These are phyloP conservation scores for Eupithecia pulchellata DNA, from an alignment of 2,888 invertebrate genomes.

Conservation along the genomic window DNA sequence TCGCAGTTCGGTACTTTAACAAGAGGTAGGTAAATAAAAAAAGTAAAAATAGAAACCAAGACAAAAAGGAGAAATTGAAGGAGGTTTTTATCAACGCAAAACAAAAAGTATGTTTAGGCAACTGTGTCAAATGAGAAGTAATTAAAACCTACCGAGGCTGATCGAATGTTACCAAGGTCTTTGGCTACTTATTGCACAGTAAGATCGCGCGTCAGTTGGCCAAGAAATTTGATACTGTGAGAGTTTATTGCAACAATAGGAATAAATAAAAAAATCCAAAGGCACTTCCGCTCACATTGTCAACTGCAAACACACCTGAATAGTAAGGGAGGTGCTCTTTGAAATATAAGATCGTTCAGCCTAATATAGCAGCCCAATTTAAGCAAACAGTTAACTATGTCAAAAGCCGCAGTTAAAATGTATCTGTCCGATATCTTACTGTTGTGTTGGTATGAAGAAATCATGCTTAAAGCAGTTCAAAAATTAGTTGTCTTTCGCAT, in stretches of 20 bases:
- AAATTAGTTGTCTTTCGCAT: not conserved
- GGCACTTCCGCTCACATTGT: not conserved
- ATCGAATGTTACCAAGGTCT: conserved; percentile 62
- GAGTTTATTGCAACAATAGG: not conserved
- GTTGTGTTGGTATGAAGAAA: not conserved
- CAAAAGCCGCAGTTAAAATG: not conserved
- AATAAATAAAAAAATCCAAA: not conserved
- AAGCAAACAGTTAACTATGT: too few species aligned
- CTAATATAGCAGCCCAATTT: not conserved
- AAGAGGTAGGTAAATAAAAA: not conserved
- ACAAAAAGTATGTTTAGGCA: conserved; percentile 46
- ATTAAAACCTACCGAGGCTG: conserved; percentile 67
- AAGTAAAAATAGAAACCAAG: conserved; percentile 4
- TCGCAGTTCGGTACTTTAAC: not conserved
- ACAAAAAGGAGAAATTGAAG: conserved; percentile 28
- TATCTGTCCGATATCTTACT: not conserved
- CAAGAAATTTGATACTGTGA: conserved; percentile 35
- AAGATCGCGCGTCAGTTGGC: conserved; percentile 32
- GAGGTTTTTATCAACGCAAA: conserved; percentile 7
- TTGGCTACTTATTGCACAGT: conserved; percentile 33
- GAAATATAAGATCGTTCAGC: not conserved
- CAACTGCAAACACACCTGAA: not conserved
- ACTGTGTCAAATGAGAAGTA: conserved; percentile 63
- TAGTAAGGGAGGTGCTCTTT: not conserved
- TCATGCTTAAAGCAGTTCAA: not conserved